Evolutionary conservation across 2,797 vertebrate species (phyloP).

Genomic region (Pangasius larnaudii): DNA sequence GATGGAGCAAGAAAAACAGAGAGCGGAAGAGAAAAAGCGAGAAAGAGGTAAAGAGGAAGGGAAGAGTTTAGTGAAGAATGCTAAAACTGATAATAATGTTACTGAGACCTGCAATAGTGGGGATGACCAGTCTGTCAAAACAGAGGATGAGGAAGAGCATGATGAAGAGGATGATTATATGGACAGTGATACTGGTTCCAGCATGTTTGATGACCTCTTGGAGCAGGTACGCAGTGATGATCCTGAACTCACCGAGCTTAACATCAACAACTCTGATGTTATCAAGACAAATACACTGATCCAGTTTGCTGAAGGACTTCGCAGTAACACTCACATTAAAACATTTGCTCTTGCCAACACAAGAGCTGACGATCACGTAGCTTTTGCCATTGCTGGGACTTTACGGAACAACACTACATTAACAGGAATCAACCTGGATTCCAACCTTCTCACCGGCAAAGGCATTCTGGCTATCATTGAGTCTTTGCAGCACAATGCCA

Average conservation of each 20-base stretch:
- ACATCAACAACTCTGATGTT: constrained; percentile 86
- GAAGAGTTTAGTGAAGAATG: constrained; percentile 39
- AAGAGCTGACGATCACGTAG: constrained; percentile 83
- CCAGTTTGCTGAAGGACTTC: constrained; percentile 81
- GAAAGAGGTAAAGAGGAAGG: constrained; percentile 25
- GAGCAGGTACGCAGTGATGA: constrained; percentile 83
- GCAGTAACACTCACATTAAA: constrained; percentile 80
- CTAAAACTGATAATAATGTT: neutral
- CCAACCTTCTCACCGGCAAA: constrained; percentile 85
- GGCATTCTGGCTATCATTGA: constrained; percentile 85
- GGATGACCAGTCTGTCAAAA: constrained; percentile 46
- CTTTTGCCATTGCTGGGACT: constrained; percentile 82
- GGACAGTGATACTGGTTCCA: constrained; percentile 70
- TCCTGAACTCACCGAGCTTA: constrained; percentile 78
- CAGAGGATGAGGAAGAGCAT: constrained; percentile 40
- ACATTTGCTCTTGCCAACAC: constrained; percentile 83
- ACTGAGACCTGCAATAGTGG: constrained; percentile 25
- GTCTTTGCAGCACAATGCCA: constrained; percentile 80
- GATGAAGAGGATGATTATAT: constrained; percentile 44
- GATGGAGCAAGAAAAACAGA: constrained; percentile 28
- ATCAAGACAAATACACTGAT: constrained; percentile 83
- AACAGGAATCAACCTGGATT: constrained; percentile 85
- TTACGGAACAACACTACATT: constrained; percentile 81
- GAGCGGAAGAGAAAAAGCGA: constrained; percentile 16
- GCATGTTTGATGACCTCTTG: constrained; percentile 83